These are phyloP conservation scores for Platynereis dumerilii DNA, from an alignment of 2,888 invertebrate genomes.

Conservation along the genomic window DNA sequence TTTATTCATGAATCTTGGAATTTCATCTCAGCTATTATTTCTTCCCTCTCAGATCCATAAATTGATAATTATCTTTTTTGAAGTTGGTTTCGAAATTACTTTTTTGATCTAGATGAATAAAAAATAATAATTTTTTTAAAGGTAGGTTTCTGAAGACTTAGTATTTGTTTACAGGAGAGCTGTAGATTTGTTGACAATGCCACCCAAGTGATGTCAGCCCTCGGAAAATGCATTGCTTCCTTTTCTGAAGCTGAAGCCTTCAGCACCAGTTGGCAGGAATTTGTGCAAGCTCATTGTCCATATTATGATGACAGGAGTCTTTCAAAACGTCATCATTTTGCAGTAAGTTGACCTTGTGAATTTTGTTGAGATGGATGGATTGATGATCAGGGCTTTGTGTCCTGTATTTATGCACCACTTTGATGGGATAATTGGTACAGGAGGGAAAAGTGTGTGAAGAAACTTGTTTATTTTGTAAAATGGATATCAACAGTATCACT, in stretches of 20 bases:
- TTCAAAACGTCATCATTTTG: slow-evolving; percentile 56
- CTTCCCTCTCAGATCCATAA: no score
- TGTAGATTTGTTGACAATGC: slow-evolving; percentile 61
- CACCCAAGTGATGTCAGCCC: slow-evolving; percentile 50
- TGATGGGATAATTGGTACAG: no score
- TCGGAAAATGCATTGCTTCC: slow-evolving; percentile 55
- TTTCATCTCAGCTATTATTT: neutral
- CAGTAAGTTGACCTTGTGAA: slow-evolving; percentile 42
- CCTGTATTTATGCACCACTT: no score
- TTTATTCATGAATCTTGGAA: neutral
- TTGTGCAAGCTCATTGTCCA: slow-evolving; percentile 55
- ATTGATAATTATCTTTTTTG: no score
- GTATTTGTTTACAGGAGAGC: slow-evolving; percentile 58
- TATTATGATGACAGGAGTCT: slow-evolving; percentile 50
- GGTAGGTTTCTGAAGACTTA: no score
- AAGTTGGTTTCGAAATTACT: no score
- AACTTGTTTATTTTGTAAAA: no score
- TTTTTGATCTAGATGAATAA: no score
- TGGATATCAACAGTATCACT: no score
- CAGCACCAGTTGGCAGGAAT: slow-evolving; percentile 48
- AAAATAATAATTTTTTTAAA: no score
- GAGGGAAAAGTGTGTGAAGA: no score
- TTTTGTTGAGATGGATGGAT: neutral
- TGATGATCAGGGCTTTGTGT: no score
- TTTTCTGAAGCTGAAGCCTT: slow-evolving; percentile 52